Evolutionary conservation across 2,113 vertebrate genomes (phyloP).

Genomic region (Hemiscyllium ocellatum): DNA sequence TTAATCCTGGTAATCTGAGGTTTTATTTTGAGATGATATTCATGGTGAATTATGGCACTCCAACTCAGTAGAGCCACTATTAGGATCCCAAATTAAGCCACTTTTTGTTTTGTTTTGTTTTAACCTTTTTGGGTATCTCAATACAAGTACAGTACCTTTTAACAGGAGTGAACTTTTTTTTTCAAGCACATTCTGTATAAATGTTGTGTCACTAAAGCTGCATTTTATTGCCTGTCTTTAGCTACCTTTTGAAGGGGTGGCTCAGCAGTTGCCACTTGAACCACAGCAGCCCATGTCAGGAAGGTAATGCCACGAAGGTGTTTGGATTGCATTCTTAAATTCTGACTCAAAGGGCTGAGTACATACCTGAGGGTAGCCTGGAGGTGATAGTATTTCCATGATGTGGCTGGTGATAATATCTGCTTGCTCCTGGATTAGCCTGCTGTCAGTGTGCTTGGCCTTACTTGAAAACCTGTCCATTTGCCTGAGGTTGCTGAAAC

Average conservation of each 20-base stretch:
- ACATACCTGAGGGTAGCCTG: neutral
- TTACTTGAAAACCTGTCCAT: neutral
- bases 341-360: neutral
- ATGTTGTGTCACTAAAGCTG: too few relatives aligned
- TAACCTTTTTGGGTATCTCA: too few relatives aligned
- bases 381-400: neutral
- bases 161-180: too few relatives aligned
- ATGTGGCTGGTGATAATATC: neutral
- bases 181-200: too few relatives aligned
- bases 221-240: neutral
- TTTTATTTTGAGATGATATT: too few relatives aligned
- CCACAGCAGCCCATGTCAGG: neutral
- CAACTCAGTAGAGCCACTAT: too few relatives aligned
- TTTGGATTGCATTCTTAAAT: neutral
- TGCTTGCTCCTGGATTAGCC: neutral
- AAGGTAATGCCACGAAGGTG: neutral
- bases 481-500: neutral
- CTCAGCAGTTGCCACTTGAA: neutral
- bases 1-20: too few relatives aligned
- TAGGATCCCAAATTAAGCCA: too few relatives aligned
- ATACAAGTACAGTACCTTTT: too few relatives aligned
- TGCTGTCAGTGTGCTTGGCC: neutral
- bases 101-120: too few relatives aligned
- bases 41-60: too few relatives aligned
- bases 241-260: neutral